phyloP scores from a whole-genome alignment of 2,888 invertebrate species.

The Diloba caeruleocephala region DNA sequence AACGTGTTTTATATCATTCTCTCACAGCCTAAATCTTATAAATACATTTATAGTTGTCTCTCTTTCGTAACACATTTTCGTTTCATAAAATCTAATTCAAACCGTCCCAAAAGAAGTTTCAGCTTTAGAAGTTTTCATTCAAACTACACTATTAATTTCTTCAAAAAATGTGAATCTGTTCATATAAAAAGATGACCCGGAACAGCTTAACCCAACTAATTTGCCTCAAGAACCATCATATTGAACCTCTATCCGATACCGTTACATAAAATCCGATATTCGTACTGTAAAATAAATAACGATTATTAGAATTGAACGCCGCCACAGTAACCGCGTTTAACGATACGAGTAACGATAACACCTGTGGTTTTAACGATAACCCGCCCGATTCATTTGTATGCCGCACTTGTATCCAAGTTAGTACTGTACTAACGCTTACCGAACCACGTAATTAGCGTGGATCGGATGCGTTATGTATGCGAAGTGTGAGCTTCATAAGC shows the following conservation, averaged over 20 bases:
- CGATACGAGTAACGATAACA: slow-evolving; percentile 63
- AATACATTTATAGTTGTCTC: no score
- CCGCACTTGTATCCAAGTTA: slow-evolving; percentile 45
- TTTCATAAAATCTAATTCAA: no score
- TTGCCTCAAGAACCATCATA: slow-evolving; percentile 21
- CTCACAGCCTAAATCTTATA: no score
- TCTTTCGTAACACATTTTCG: no score
- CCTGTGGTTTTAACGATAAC: slow-evolving; percentile 61
- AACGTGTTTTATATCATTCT: no score
- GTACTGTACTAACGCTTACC: slow-evolving; percentile 54
- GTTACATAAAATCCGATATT: slow-evolving; percentile 39
- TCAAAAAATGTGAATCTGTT: slow-evolving; percentile 6
- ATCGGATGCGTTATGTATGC: slow-evolving; percentile 37
- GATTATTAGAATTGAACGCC: slow-evolving; percentile 60
- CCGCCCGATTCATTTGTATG: slow-evolving; percentile 56
- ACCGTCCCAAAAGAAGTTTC: no score
- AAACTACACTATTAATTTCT: no score
- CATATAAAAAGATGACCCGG: slow-evolving; percentile 8
- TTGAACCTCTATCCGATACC: slow-evolving; percentile 25
- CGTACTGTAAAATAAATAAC: slow-evolving; percentile 58
- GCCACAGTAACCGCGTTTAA: slow-evolving; percentile 58
- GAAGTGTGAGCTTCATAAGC: slow-evolving; percentile 19
- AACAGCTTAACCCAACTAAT: slow-evolving; percentile 10
- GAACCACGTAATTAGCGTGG: slow-evolving; percentile 54
- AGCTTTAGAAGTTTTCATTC: no score